phyloP scores from a whole-genome alignment of 2,888 invertebrate genomes.

The Osmoderma eremita region DNA sequence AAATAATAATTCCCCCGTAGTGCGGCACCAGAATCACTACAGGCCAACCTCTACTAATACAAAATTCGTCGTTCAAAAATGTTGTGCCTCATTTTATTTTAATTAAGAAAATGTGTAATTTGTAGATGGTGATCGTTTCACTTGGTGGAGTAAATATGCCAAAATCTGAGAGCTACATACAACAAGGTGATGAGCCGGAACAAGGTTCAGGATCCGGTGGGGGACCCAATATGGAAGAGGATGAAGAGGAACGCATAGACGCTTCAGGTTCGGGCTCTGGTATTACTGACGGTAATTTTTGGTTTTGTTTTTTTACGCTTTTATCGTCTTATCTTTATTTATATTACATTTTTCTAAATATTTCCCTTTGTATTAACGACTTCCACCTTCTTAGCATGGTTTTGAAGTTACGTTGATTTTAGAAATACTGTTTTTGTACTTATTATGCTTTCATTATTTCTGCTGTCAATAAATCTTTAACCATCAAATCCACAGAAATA shows the following conservation, averaged over 20 bases:
- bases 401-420: no score
- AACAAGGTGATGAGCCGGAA: conserved; percentile 62
- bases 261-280: conserved; percentile 72
- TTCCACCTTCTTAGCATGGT: background rate
- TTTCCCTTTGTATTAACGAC: conserved; percentile 2
- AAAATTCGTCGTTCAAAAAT: background rate
- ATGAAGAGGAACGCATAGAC: conserved; percentile 68
- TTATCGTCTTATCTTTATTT: background rate
- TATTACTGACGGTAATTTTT: conserved; percentile 43
- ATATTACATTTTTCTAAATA: background rate
- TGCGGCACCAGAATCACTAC: no score
- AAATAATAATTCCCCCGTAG: no score
- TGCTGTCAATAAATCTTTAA: no score
- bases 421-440: no score
- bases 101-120: conserved; percentile 28
- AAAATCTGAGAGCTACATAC: conserved; percentile 58
- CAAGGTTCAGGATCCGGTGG: conserved; percentile 58
- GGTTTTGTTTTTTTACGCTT: conserved; percentile 26
- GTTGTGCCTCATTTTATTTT: background rate
- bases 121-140: conserved; percentile 61
- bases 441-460: no score
- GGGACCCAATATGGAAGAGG: conserved; percentile 62
- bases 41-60: no score
- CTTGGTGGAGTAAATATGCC: conserved; percentile 59
- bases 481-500: no score